Base-by-base conservation (phyloP, 2,797 vertebrate species). In the Phrynocephalus forsythii region DNA sequence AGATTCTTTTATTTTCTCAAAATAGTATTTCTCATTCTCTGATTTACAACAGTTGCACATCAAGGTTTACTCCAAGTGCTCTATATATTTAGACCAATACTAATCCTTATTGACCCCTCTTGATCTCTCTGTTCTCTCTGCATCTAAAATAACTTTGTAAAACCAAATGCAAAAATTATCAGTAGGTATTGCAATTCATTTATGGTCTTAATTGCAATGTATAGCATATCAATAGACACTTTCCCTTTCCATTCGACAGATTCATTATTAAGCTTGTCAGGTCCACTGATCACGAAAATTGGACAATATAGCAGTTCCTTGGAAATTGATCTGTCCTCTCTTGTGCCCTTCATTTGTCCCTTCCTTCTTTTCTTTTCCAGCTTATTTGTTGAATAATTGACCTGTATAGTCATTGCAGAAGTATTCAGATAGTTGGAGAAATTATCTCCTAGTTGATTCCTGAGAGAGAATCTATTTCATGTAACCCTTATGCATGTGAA, bases 251-350 rank as follows among this genome's bases (percentile, higher is more conserved):
- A 71, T 71, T 50, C 44, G 52, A 28, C 18, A 52, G 7, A 71
- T 52, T 52, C 38, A 8, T n/a, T 83, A 69, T 71, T 18, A 83
- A 83, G n/a, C 28, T 83, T 52, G 38, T 83, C 67, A 83, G 30
- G 67, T 52, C 44, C 44, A 20, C 6, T 83, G 67, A 9, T 83
- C 68, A 83, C 16, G 6, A 4, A 71, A 71, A 52, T 22, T 83
- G 44, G 44, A 71, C 52, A 71, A 20, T 50, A 50, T 10, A 44
- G 22, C 38, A 9, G 38, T 52, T 50, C 44, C 67, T 28, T 30
- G 20, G 8, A 48, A 83, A 48, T n/a, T 72, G 68, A 52, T 68
- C 68, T 83, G 68, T 48, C 33, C 26, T 48, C 80, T 82, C 22
- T 52, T 71, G 11, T 9, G 52, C 20, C 52, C 68, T 52, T 30